Percentiles rank a stretch among this genome's conserved stretches.
Conservation (phyloP, 92 coral and sea anemone species). For the Actinostola sp. region DNA sequence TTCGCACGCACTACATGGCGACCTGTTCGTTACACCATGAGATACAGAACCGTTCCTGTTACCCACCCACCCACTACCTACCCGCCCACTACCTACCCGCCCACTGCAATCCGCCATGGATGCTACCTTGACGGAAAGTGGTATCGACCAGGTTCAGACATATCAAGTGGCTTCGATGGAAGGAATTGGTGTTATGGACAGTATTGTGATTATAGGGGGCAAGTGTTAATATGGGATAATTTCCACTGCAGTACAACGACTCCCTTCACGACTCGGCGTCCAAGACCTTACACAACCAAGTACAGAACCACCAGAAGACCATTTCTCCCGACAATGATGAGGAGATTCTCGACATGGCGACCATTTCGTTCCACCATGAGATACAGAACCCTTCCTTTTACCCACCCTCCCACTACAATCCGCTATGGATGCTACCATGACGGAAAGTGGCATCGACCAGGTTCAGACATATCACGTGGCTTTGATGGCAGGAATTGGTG, state of each 20-base stretch:
- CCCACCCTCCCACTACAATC: background rate
- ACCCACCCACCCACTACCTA: background rate
- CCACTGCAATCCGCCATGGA: background rate
- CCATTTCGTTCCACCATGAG: background rate
- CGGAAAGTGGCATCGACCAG: conserved; percentile 55
- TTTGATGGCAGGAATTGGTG: conserved; percentile 57
- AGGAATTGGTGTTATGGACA: conserved; percentile 59
- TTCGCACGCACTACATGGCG: too few relatives aligned
- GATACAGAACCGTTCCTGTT: too few relatives aligned
- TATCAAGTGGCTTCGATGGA: conserved; percentile 50
- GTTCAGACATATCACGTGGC: conserved; percentile 45
- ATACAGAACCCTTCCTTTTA: background rate
- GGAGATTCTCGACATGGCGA: background rate
- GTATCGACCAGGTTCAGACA: conserved; percentile 48
- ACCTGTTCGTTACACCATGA: too few relatives aligned
- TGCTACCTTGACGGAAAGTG: conserved; percentile 48
- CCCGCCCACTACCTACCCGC: background rate
- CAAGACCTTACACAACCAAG: conserved; percentile 14
- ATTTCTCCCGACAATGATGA: too few relatives aligned
- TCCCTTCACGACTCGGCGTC: background rate
- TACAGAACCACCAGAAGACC: background rate
- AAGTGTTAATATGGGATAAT: conserved; percentile 48
- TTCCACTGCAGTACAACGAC: conserved; percentile 32
- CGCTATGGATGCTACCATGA: conserved; percentile 9
- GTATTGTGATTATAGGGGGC: conserved; percentile 19